Conservation (phyloP, 2,888 invertebrate species). For the Oligia strigilis region DNA sequence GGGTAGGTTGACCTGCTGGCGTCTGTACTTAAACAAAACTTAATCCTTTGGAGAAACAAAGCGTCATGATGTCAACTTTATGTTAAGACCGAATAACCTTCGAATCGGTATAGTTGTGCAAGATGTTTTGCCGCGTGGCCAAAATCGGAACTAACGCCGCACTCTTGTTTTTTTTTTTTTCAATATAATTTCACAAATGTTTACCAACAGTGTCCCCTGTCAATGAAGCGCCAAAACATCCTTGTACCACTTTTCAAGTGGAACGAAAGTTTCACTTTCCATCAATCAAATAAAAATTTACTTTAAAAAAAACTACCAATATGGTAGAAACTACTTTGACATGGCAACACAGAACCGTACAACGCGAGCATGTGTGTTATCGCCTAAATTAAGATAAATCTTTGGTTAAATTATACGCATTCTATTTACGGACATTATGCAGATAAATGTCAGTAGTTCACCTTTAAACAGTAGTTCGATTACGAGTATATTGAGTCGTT, state of each 20-base stretch:
- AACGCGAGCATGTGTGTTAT: neutral
- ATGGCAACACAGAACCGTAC: conserved; percentile 8
- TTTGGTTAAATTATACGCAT: conserved; percentile 9
- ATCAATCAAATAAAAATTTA: neutral
- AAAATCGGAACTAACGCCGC: neutral
- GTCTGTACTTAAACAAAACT: too few species aligned
- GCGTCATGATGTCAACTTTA: neutral
- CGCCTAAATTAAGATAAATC: conserved; percentile 40
- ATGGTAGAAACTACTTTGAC: conserved; percentile 36
- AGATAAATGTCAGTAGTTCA: conserved; percentile 57
- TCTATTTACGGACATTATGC: conserved; percentile 28
- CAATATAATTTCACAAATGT: neutral
- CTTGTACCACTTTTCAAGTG: neutral
- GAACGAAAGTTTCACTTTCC: neutral
- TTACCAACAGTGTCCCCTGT: neutral
- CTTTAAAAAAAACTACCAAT: conserved; percentile 22
- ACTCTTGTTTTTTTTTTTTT: neutral
- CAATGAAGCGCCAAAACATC: neutral
- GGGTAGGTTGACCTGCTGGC: too few species aligned
- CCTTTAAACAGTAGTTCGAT: conserved; percentile 34
- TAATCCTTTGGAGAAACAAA: too few species aligned
- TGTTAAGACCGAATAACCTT: neutral
- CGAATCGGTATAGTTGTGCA: neutral
- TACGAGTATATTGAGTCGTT: conserved; percentile 8
- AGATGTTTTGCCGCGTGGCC: neutral